Base-by-base conservation (phyloP, 2,888 invertebrate genomes). In the Macrosoma leucophasiata region DNA sequence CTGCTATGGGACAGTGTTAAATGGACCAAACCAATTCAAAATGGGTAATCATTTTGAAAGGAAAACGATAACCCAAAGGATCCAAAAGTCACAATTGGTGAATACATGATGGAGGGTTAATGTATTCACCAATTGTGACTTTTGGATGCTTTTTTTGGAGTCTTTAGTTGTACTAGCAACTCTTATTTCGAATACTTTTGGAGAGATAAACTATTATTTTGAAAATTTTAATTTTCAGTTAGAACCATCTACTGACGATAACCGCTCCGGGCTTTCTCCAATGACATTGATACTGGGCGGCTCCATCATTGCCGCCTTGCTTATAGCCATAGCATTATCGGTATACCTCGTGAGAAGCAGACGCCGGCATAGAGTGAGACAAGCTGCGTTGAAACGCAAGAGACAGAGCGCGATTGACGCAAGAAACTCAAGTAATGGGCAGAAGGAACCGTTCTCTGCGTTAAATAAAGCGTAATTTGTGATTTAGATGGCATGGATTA, bases 281-380 rank as follows among this genome's bases (percentile, higher is more conserved):
- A 45, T 74, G 2, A 78, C 79, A 0, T 40, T 75, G 1, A 69
- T 79, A 29, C 54, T 85, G 7, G 69, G 62, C 0, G 60, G 50
- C 3, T 58, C 66, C 39, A 77, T 84, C 31, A 55, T 76, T 3
- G 56, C 73, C 0, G 52, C 61, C 0, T 46, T 81, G 1, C 44
- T 75, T 0, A 54, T 81, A 32, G 70, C 75, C 0, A 61, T 73
- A 30, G 75, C 65, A 0, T 56, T 85, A 0, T 48, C 62, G 0
- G 67, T 74, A 1, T 82, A 84, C 52, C 58, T 85, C 1, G 50
- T 81, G 1, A 63, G 57, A 41, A 76, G 69, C 0, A 57, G 76
- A 22, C 61, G 70, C 30, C 50, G 63, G 36, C 63, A 76, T 45
- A 52, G 61, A 22, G 55, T 74, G 18, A 48, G 66, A 0, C 70